Evolutionary conservation across 2,888 invertebrate species (phyloP), one percentile per base, ranked within the genome.

Genomic region (Homarus gammarus): DNA sequence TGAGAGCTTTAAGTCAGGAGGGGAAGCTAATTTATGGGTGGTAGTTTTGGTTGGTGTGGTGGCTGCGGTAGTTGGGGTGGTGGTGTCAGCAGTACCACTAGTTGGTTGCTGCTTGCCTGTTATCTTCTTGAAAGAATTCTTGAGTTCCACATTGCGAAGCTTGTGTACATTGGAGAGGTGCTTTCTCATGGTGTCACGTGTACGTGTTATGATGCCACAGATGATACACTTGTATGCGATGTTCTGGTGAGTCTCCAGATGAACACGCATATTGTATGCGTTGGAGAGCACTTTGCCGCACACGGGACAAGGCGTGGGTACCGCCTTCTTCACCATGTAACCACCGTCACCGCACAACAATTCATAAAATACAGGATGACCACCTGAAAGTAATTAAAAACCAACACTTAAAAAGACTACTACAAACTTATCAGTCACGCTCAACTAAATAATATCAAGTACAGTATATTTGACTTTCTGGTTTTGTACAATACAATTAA

Each of bases 201-300:
- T 91, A 61, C 92, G 90, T 72, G 92, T 92, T 33, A 91, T 90
- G 87, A 91, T 92, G 78, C 91, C 91, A 75, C 92, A 92, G 73
- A 92, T 91, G 84, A 91, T 90, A 84, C 92, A 92, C 89, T 91
- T 87, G 91, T 92, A 92, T 75, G 92, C 87, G 87, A 92, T 91
- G 91, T 92, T 89, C 79, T 92, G 91, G 84, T 92, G 92, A 56
- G 91, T 91, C 87, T 92, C 92, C 86, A 92, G 89, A 72, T 92
- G 92, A 68, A 92, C 92, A 70, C 92, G 91, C 91, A 92, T 90
- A 90, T 92, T 92, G 90, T 92, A 92, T 18, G 92, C 92, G 90
- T 92, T 92, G 85, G 90, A 90, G 78, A 92, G 88, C 36, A 92
- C 91, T 91, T 92, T 92, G 90, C 87, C 84, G 88, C 92, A 92